Conservation (phyloP, 2,113 vertebrate species). For the Theristicus caerulescens region DNA sequence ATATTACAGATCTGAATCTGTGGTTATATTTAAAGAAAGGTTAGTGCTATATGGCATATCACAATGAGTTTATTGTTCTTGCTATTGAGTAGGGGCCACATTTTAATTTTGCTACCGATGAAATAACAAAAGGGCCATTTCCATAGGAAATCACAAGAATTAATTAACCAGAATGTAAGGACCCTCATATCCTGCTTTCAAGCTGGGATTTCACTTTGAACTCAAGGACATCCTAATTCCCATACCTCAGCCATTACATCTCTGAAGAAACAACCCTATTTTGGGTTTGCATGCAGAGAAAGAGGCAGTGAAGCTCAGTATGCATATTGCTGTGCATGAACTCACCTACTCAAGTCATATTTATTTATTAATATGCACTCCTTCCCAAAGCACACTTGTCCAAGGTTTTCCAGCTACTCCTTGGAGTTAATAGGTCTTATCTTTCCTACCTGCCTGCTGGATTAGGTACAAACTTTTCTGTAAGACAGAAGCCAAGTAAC, state of each 20-base stretch:
- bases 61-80: constrained; percentile 8
- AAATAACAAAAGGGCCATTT: neutral
- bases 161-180: constrained; percentile 27
- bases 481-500: constrained; percentile 17
- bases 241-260: neutral
- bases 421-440: constrained; percentile 1
- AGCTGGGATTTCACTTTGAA: neutral
- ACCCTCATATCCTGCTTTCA: neutral
- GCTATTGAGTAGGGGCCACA: fast-evolving
- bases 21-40: neutral
- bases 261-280: neutral
- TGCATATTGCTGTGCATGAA: neutral
- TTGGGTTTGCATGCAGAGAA: neutral
- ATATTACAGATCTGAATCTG: neutral
- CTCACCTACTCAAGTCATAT: neutral
- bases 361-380: neutral
- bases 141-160: neutral
- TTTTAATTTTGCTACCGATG: neutral
- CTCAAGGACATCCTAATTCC: neutral
- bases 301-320: neutral
- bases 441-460: neutral
- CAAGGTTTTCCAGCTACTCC: neutral
- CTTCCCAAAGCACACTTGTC: neutral
- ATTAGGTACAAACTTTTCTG: neutral
- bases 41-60: neutral